Percentiles rank a stretch among this genome's conserved stretches.
These are phyloP conservation scores for Adineta ricciae DNA, from an alignment of 2,888 invertebrate genomes.

Conservation along the genomic window DNA sequence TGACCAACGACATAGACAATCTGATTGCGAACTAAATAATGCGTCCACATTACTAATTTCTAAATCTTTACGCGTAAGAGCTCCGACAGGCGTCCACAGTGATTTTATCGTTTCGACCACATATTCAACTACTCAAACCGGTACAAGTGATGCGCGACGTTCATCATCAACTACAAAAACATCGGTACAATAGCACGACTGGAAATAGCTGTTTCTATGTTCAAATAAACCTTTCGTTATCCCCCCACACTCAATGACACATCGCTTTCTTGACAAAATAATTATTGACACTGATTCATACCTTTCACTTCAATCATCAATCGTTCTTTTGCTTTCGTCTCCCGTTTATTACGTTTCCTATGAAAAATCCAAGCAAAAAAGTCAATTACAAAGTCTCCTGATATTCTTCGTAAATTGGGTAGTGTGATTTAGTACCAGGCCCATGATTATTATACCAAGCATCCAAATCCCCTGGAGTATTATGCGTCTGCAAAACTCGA, in stretches of 20 bases:
- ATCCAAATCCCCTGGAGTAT: not conserved
- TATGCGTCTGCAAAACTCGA: not conserved
- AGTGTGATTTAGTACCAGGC: not conserved
- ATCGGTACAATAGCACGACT: not conserved
- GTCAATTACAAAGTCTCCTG: not conserved
- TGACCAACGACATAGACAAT: not conserved
- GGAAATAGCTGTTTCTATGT: no score
- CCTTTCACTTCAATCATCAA: no score
- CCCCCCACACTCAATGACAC: no score
- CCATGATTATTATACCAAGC: not conserved
- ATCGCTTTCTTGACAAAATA: no score
- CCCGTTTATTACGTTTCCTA: no score
- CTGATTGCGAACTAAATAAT: not conserved
- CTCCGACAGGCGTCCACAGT: not conserved
- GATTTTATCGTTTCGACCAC: no score
- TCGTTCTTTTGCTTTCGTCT: no score
- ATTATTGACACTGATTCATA: no score
- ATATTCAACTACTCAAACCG: not conserved
- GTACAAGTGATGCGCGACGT: not conserved
- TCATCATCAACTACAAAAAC: not conserved
- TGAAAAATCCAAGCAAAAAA: not conserved
- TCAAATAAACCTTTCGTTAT: no score
- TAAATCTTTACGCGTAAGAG: not conserved
- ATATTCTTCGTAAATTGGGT: not conserved
- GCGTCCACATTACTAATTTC: not conserved